A percentile compares a stretch with the other conserved stretches of the same genome.
Evolutionary conservation across 2,888 invertebrate species (phyloP).

Genomic region (Chelonus formosanus): DNA sequence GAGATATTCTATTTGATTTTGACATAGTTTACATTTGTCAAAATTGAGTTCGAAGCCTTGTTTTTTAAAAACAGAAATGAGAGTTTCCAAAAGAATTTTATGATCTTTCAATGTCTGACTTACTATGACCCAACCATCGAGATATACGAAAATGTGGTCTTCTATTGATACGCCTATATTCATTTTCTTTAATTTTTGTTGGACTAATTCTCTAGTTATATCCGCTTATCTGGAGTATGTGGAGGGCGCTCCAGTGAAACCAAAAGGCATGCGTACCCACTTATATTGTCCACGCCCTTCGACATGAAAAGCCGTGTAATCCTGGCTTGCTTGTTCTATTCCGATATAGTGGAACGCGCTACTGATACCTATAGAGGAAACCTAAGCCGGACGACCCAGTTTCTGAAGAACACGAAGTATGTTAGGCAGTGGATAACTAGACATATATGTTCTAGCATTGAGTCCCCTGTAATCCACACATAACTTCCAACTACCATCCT

Average conservation of each 20-base stretch:
- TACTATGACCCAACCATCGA: neutral
- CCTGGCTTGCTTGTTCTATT: constrained; percentile 16
- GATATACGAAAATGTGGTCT: neutral
- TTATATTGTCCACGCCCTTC: constrained; percentile 30
- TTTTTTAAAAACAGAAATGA: neutral
- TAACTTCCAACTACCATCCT: constrained; percentile 32
- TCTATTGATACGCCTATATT: neutral
- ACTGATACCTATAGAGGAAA: constrained; percentile 41
- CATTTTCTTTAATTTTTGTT: neutral
- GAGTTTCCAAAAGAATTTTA: neutral
- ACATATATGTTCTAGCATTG: constrained; percentile 31
- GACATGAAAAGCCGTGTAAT: constrained; percentile 34
- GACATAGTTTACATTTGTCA: neutral
- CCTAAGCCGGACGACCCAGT: constrained; percentile 32
- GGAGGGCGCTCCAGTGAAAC: constrained; percentile 29
- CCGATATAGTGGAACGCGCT: neutral
- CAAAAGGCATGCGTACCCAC: constrained; percentile 34
- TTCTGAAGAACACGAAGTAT: constrained; percentile 32
- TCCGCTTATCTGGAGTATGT: constrained; percentile 21
- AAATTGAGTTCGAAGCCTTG: neutral
- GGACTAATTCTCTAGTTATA: constrained; percentile 23
- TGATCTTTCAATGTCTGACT: neutral
- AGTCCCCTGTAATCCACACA: constrained; percentile 34
- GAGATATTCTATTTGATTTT: neutral
- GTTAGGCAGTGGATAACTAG: constrained; percentile 37